A percentile compares a stretch with the other conserved stretches of the same genome.
Evolutionary conservation across 2,113 vertebrate species (phyloP).

Genomic region (Rostratula benghalensis): DNA sequence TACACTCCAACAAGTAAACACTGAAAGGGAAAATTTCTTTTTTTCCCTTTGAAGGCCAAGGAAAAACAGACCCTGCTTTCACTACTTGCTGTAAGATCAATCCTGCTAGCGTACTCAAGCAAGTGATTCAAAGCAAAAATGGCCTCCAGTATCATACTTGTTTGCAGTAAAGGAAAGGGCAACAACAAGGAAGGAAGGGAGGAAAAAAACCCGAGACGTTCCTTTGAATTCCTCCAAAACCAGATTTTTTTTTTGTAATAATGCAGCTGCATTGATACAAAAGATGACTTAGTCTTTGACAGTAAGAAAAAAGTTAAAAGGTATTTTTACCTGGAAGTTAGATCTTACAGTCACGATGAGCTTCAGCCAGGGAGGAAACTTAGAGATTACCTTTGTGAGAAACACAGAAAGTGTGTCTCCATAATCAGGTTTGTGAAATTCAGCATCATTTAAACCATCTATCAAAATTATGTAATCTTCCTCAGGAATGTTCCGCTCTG

Average conservation of each 20-base stretch:
- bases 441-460: constrained; percentile 96
- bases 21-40: neutral
- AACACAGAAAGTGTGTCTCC: constrained; percentile 97
- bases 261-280: neutral
- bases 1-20: neutral
- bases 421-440: constrained; percentile 99
- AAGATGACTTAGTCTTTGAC: neutral
- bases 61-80: neutral
- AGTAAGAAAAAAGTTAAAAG: neutral
- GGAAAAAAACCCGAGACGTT: neutral
- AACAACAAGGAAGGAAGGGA: neutral
- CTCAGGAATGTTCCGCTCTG: constrained; percentile 93
- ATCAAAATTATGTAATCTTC: constrained; percentile 95
- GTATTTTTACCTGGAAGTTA: constrained; percentile 87
- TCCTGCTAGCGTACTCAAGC: neutral
- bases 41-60: neutral
- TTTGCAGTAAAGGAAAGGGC: neutral
- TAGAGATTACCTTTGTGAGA: constrained; percentile 88
- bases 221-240: neutral
- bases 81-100: neutral
- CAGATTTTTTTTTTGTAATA: neutral
- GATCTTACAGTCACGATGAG: constrained; percentile 91
- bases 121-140: neutral
- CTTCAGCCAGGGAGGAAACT: constrained; percentile 94
- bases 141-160: neutral